Conservation (phyloP, 2,113 vertebrate genomes). For the Hemichromis elongatus region DNA sequence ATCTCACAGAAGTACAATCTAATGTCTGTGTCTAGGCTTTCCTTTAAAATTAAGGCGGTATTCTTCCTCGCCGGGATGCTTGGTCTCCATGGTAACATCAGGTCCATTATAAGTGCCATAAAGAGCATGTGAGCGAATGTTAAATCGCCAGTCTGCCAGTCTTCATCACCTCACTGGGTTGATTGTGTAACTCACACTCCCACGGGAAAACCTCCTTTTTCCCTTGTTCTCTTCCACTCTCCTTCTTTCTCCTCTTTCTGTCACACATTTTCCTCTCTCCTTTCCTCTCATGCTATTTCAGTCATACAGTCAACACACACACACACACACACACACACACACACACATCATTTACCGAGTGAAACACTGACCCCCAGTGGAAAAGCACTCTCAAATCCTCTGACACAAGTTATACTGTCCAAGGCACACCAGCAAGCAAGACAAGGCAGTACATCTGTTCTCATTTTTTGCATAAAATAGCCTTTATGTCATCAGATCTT, state of each 20-base stretch:
- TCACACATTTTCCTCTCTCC: not conserved
- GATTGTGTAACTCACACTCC: constrained; percentile 38
- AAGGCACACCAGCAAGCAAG: not conserved
- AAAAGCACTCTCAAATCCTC: not conserved
- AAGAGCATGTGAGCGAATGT: constrained; percentile 44
- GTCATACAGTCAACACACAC: not conserved
- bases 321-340: not conserved
- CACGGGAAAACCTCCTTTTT: not conserved
- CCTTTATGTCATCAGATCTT: not conserved
- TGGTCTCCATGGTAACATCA: constrained; percentile 68
- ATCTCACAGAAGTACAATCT: not conserved
- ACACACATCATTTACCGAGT: not conserved
- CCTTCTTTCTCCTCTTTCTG: not conserved
- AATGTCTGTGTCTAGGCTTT: constrained; percentile 1
- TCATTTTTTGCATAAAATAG: not conserved
- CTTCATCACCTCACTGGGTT: constrained; percentile 21
- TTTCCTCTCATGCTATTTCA: not conserved
- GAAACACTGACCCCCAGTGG: constrained; percentile 65
- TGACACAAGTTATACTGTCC: not conserved
- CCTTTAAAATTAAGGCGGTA: constrained; percentile 24
- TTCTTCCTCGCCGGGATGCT: constrained; percentile 28
- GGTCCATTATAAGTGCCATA: constrained; percentile 47
- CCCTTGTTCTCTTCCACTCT: not conserved
- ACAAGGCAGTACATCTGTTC: not conserved
- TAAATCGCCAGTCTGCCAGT: constrained; percentile 15